Conservation (phyloP, 1,140 invertebrate species). For the Atta colombica region DNA sequence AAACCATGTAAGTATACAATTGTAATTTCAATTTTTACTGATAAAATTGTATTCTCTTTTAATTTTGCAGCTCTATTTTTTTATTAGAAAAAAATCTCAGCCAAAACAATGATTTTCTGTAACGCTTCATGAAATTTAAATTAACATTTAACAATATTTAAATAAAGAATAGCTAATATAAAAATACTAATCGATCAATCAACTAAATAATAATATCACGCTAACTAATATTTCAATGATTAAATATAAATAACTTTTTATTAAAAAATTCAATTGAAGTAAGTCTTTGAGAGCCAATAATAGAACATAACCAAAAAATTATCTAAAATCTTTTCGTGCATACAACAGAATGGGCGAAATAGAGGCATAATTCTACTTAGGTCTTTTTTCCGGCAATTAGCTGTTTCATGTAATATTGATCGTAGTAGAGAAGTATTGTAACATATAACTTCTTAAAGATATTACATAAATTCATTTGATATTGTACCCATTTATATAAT, state of each 20-base stretch:
- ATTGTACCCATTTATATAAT: too few relatives aligned
- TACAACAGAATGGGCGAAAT: too few relatives aligned
- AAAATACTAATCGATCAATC: neutral
- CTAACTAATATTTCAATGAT: neutral
- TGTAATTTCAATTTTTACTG: neutral
- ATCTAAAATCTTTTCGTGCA: too few relatives aligned
- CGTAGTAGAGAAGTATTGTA: too few relatives aligned
- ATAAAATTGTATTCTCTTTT: conserved; percentile 6
- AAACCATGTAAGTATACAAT: neutral
- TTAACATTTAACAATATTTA: neutral
- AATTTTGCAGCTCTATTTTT: neutral
- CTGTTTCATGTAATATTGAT: too few relatives aligned
- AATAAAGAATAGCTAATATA: neutral
- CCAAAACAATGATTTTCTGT: neutral
- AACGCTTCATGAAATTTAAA: neutral
- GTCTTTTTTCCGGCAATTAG: too few relatives aligned
- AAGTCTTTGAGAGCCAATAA: neutral
- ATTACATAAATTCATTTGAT: too few relatives aligned
- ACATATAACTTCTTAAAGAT: too few relatives aligned
- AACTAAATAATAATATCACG: neutral
- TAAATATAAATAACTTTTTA: neutral
- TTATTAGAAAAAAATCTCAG: neutral
- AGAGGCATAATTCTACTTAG: too few relatives aligned
- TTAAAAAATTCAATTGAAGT: neutral
- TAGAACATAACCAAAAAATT: neutral